phyloP scores from a whole-genome alignment of 2,888 invertebrate genomes.

The Melitaea athalia region DNA sequence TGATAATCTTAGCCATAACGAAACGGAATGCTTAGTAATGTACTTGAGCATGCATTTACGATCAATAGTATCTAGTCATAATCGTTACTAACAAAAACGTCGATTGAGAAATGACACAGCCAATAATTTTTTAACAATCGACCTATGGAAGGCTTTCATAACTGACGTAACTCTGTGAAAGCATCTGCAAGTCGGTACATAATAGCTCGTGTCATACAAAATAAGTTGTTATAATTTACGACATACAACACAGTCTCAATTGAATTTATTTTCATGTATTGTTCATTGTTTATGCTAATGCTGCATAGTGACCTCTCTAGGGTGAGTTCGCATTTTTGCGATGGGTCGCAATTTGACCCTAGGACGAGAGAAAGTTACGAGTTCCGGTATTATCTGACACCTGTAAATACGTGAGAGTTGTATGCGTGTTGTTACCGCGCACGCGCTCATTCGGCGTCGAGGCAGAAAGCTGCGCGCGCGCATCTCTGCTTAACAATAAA shows the following conservation, averaged over 20 bases:
- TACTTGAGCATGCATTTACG: no score
- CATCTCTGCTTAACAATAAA: constrained; percentile 45
- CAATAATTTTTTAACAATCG: constrained; percentile 21
- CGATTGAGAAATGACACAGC: neutral
- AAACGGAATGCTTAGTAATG: no score
- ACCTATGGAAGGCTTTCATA: constrained; percentile 50
- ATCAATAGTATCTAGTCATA: neutral
- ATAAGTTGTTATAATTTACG: neutral
- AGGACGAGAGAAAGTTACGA: constrained; percentile 67
- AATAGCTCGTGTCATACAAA: neutral
- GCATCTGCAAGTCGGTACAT: constrained; percentile 40
- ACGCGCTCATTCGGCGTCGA: constrained; percentile 64
- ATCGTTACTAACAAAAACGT: neutral
- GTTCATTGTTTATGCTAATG: constrained; percentile 39
- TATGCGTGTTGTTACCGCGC: constrained; percentile 54
- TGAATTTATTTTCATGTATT: constrained; percentile 17
- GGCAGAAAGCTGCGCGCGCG: constrained; percentile 64
- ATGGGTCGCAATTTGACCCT: constrained; percentile 50
- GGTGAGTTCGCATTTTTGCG: constrained; percentile 56
- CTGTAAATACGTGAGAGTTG: constrained; percentile 63
- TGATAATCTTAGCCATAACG: no score
- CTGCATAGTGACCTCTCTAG: constrained; percentile 31
- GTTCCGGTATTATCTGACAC: constrained; percentile 77
- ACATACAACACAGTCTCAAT: constrained; percentile 13
- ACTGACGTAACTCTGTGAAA: constrained; percentile 68